These are phyloP conservation scores for Parapristionchus giblindavisi DNA, from an alignment of 2,888 invertebrate species.

Conservation along the genomic window DNA sequence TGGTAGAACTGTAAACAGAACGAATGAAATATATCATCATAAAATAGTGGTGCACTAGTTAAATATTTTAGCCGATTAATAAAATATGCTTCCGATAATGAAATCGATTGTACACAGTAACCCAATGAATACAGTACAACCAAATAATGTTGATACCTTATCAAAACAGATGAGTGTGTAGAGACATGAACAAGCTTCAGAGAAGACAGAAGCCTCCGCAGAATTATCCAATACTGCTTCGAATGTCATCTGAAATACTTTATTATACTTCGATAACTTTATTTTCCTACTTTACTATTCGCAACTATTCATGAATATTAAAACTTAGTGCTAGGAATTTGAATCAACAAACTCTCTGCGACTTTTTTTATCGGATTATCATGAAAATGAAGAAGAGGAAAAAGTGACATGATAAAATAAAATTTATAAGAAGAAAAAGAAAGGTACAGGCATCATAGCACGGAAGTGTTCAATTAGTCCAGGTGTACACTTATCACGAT, in stretches of 20 bases:
- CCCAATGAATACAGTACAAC: background rate
- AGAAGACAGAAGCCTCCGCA: conserved; percentile 71
- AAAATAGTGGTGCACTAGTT: background rate
- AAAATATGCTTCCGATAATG: background rate
- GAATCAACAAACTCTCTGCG: too few species aligned
- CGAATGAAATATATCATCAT: background rate
- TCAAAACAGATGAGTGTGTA: conserved; percentile 72
- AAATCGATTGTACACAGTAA: background rate
- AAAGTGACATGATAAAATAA: too few species aligned
- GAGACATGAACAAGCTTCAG: conserved; percentile 70
- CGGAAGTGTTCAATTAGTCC: conserved; percentile 37
- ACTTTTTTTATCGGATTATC: too few species aligned
- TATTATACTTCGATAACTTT: too few species aligned
- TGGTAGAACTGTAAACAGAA: background rate
- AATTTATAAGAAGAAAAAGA: background rate
- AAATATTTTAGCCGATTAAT: background rate
- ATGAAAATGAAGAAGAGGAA: too few species aligned
- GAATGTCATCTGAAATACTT: conserved; percentile 71
- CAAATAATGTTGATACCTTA: conserved; percentile 56
- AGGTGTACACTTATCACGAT: conserved; percentile 39
- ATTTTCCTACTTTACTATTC: too few species aligned
- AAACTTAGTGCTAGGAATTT: background rate
- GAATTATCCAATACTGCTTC: conserved; percentile 70
- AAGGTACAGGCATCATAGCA: conserved; percentile 45
- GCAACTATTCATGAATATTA: too few species aligned